Conservation (phyloP, 2,113 vertebrate species). For the Etheostoma cragini region DNA sequence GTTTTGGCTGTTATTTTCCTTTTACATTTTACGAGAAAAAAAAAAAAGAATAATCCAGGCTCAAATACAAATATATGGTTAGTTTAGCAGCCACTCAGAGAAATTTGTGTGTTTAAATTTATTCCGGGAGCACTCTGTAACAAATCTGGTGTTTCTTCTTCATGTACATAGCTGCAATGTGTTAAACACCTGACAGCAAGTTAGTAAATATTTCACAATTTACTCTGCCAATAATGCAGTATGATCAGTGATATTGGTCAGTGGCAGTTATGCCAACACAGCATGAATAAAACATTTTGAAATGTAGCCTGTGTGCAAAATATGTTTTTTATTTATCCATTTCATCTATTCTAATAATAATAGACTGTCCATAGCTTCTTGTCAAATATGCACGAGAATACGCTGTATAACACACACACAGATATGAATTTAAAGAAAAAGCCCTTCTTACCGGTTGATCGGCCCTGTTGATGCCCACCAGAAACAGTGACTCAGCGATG, state of each 20-base stretch:
- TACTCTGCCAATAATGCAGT: slow-evolving; percentile 31
- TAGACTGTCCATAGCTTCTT: not conserved
- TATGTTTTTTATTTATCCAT: not conserved
- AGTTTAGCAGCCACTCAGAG: slow-evolving; percentile 14
- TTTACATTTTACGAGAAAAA: not conserved
- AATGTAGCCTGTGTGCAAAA: slow-evolving; percentile 1
- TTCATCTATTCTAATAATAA: not conserved
- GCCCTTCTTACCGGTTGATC: slow-evolving; percentile 94
- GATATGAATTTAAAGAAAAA: not conserved
- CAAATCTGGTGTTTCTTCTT: slow-evolving; percentile 48
- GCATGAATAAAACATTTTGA: slow-evolving; percentile 19
- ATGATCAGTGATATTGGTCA: slow-evolving; percentile 28
- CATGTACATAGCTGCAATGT: slow-evolving; percentile 25
- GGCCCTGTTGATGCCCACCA: slow-evolving; percentile 96
- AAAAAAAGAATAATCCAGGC: slow-evolving; percentile 1
- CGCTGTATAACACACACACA: not conserved
- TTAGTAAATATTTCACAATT: slow-evolving; percentile 58
- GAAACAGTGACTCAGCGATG: slow-evolving; percentile 96
- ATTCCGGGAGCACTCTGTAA: slow-evolving; percentile 17
- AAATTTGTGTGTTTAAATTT: slow-evolving; percentile 33
- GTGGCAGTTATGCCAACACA: slow-evolving; percentile 23
- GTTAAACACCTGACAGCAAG: slow-evolving; percentile 47
- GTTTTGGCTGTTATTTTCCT: not conserved
- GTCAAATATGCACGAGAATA: not conserved
- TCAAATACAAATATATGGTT: slow-evolving; percentile 23